Conservation (phyloP, 2,888 invertebrate genomes). For the Pristionchus exspectatus region DNA sequence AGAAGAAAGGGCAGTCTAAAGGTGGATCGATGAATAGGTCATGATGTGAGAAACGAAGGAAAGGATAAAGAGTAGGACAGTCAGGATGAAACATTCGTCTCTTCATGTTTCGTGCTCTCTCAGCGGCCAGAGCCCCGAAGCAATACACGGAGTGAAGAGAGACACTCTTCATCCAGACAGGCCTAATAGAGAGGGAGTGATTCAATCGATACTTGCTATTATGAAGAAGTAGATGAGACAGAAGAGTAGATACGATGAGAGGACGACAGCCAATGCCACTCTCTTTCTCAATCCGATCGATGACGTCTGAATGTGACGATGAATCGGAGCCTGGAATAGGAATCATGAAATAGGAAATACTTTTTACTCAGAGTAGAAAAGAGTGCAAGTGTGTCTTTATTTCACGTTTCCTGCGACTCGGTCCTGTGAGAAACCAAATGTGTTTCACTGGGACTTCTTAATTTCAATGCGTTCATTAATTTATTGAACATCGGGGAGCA, state of each 20-base stretch:
- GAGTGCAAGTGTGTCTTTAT: not conserved
- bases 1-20: not conserved
- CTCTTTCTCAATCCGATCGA: constrained; percentile 74
- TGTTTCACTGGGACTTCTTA: not conserved
- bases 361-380: no score
- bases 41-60: not conserved
- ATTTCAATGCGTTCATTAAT: not conserved
- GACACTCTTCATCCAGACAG: no score
- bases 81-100: no score
- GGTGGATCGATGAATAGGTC: not conserved
- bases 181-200: no score
- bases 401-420: not conserved
- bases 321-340: constrained; percentile 62
- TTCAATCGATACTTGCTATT: constrained; percentile 65
- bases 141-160: no score
- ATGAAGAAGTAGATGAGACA: constrained; percentile 69
- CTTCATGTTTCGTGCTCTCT: no score
- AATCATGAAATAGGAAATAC: not conserved
- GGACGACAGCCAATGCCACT: constrained; percentile 66
- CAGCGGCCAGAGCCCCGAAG: no score
- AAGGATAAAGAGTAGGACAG: not conserved
- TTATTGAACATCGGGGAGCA: not conserved
- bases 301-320: constrained; percentile 70
- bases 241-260: constrained; percentile 68
- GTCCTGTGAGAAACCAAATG: not conserved